Evolutionary conservation across 2,888 invertebrate genomes (phyloP), one percentile per base, ranked within the genome.

Genomic region (Andrena camellia): DNA sequence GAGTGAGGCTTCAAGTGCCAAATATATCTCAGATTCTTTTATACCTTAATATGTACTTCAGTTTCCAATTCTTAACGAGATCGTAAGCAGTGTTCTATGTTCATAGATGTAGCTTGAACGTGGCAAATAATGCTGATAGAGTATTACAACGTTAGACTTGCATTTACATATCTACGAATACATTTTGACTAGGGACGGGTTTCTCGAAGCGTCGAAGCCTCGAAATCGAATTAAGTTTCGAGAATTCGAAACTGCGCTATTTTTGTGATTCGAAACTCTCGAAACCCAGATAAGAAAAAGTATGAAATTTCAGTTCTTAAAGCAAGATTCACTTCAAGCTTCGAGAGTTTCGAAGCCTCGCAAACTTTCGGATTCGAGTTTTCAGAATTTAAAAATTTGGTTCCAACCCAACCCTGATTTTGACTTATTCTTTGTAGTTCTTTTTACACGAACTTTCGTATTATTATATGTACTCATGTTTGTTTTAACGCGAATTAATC

Each of bases 131-230:
- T 75, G 52, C 59, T 66, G 50, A n/a, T 60, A 59, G 42, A 35
- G 66, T 70, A 57, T 74, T 42, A 60, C 23, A 67, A 35, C 26
- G 50, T 70, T 68, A 78, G 59, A 82, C 59, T 68, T 57, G 74
- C 71, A 82, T 62, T 83, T 74, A 78, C 72, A 83, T 83, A 79
- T 84, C 76, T 68, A 67, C 57, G 17, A 77, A 67, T 67, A 70
- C 67, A 81, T 72, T 72, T 54, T 66, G 20, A 70, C n/a, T 60
- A 50, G 13, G 52, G 20, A 26, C 67, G 73, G 20, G 20, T 57
- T 54, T 20, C 20, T 20, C 54, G 54, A 7, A 26, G 42, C 42
- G 42, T 42, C 42, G 17, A 17, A 42, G 42, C 42, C 42, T 17
- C 17, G 42, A 17, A 42, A 17, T 1, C 13, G 42, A 42, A 42